A percentile compares a stretch with the other conserved stretches of the same genome.
Evolutionary conservation across 2,888 invertebrate species (phyloP).

Genomic region (Melanostoma scalare): DNA sequence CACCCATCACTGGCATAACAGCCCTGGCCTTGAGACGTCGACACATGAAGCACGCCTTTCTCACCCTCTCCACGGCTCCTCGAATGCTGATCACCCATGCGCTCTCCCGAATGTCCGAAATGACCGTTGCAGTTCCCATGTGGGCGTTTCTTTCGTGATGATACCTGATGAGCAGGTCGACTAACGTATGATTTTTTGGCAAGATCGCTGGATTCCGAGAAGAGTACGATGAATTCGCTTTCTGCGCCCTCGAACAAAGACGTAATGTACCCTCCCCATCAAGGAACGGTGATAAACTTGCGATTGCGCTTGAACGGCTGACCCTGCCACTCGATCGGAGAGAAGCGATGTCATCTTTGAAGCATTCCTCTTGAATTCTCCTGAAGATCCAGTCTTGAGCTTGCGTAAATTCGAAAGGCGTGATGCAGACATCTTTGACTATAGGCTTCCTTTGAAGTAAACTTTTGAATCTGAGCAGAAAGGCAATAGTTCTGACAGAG

Average conservation of each 20-base stretch:
- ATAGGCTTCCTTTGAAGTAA: neutral
- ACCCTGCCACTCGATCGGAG: too few species aligned
- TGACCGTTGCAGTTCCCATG: neutral
- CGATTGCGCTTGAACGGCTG: too few species aligned
- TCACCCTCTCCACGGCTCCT: too few species aligned
- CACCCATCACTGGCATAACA: too few species aligned
- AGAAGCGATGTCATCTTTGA: too few species aligned
- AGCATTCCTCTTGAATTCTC: too few species aligned
- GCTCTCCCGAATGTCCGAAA: too few species aligned
- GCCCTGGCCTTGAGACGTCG: too few species aligned
- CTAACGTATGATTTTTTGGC: neutral
- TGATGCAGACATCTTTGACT: neutral
- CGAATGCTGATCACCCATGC: too few species aligned
- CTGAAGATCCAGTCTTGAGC: neutral
- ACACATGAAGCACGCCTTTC: too few species aligned
- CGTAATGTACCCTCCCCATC: neutral
- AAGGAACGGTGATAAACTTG: neutral
- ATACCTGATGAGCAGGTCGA: constrained; percentile 1
- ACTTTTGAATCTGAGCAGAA: neutral
- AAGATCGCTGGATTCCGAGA: neutral
- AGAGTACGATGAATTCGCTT: neutral
- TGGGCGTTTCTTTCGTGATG: constrained; percentile 10
- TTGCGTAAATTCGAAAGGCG: neutral
- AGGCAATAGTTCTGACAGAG: neutral
- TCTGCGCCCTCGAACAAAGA: neutral